Percentiles rank a stretch among this genome's conserved stretches.
Evolutionary conservation across 1,140 invertebrate species (phyloP).

Genomic region (Stenopsyche tienmushanensis): DNA sequence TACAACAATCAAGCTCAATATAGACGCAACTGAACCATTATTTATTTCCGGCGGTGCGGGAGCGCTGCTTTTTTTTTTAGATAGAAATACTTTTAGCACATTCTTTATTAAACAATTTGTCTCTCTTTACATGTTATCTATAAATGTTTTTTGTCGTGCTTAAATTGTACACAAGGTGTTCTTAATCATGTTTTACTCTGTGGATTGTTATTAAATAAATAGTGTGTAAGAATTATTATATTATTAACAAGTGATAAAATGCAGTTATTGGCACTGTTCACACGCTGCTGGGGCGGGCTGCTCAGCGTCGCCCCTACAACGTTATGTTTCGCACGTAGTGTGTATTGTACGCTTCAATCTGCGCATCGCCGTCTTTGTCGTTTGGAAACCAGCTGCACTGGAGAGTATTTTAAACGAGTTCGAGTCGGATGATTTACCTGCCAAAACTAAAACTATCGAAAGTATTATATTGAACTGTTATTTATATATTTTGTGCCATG

Average conservation of each 20-base stretch:
- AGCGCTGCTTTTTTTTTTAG: conserved; percentile 49
- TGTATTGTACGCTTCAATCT: neutral
- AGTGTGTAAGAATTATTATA: conserved; percentile 54
- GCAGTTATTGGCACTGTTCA: conserved; percentile 58
- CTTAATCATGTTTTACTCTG: conserved; percentile 45
- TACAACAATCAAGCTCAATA: conserved; percentile 50
- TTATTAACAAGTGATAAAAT: conserved; percentile 48
- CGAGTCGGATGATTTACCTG: conserved; percentile 20
- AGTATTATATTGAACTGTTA: conserved; percentile 40
- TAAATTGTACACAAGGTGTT: conserved; percentile 53
- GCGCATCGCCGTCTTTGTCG: neutral
- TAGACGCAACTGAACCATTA: conserved; percentile 45
- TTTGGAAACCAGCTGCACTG: neutral
- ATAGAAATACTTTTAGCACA: conserved; percentile 58
- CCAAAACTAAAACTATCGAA: conserved; percentile 39
- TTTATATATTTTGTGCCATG: conserved; percentile 40
- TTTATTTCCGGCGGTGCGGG: conserved; percentile 49
- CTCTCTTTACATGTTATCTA: conserved; percentile 59
- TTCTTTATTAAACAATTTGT: conserved; percentile 54
- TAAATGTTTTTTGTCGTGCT: conserved; percentile 60
- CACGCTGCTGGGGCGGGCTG: neutral
- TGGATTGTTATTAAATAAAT: conserved; percentile 59
- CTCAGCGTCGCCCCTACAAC: no score
- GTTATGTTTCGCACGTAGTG: conserved; percentile 10
- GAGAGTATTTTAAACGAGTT: conserved; percentile 7